Evolutionary conservation across 1,140 invertebrate genomes (phyloP), one percentile per base, ranked within the genome.

Genomic region (Asbolus verrucosus): DNA sequence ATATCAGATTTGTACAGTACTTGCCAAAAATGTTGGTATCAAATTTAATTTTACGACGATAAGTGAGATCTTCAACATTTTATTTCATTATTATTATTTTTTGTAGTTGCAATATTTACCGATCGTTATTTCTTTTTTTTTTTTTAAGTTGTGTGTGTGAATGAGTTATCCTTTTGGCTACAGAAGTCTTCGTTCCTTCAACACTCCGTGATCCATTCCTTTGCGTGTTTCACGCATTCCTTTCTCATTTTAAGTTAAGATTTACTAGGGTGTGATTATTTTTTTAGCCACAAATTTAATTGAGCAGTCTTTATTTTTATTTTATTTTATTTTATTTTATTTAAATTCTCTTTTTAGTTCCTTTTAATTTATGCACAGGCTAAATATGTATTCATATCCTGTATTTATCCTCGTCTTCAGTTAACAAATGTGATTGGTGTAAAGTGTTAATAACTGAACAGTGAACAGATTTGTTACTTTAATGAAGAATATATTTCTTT

Each of bases 181-280:
- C 75, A 77, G 76, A 77, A 77, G 76, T 77, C 76, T 77, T 77
- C 76, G 69, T 71, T 77, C 75, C 76, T 76, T 74, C 73, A 73
- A 77, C 75, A 77, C 75, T 77, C 76, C 75, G 72, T 65, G 46
- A 75, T 77, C 75, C 76, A 77, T 77, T 77, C 76, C 75, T 76
- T 73, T 71, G 70, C 70, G 72, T 73, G 27, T 65, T 46, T 50
- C 59, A 73, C 72, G 72, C 62, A 71, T 74, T 74, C 69, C 72
- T 72, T 60, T 72, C 67, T 72, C 33, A 70, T 31, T 41, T 24
- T 65, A 61, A 27, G 50, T 60, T 67, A 59, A 36, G 46, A 38
- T 60, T 36, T 61, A 41, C 61, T 65, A 41, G 19, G 19, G 21
- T 46, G 46, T 54, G 46, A 54, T 21, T 50, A 50, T 50, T 54